Conservation (phyloP, 1,140 invertebrate species). For the Luehdorfia chinensis region DNA sequence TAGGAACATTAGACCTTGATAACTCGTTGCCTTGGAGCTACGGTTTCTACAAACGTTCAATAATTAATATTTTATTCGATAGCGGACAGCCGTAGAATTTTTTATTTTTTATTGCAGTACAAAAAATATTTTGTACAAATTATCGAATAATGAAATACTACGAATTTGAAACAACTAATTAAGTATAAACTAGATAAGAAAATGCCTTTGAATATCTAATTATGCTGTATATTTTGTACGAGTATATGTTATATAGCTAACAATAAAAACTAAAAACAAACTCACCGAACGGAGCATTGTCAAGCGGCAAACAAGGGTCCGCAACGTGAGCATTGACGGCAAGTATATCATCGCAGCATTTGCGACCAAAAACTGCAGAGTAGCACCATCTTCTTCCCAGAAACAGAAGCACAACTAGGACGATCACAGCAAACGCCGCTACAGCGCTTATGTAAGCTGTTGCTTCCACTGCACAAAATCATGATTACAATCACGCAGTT, state of each 20-base stretch:
- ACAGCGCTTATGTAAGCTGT: conserved; percentile 72
- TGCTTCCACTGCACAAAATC: conserved; percentile 57
- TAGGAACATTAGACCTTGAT: conserved; percentile 5
- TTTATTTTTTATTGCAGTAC: too few relatives aligned
- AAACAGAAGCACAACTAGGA: conserved; percentile 67
- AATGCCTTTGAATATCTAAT: too few relatives aligned
- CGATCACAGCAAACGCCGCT: conserved; percentile 59
- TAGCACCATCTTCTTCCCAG: conserved; percentile 66
- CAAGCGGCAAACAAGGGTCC: conserved; percentile 42
- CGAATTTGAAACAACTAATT: too few relatives aligned
- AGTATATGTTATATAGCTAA: too few relatives aligned
- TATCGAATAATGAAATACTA: too few relatives aligned
- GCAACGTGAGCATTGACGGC: conserved; percentile 48
- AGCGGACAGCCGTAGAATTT: neutral
- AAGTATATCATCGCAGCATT: conserved; percentile 65
- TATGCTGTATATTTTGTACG: too few relatives aligned
- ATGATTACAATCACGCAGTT: neutral
- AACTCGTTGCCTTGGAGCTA: conserved; percentile 3
- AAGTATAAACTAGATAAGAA: too few relatives aligned
- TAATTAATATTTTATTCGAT: conserved; percentile 8
- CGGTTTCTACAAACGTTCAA: conserved; percentile 1
- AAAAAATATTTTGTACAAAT: too few relatives aligned
- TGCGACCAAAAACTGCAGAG: conserved; percentile 44
- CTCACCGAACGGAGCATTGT: conserved; percentile 67
- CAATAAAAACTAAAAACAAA: too few relatives aligned